Base-by-base conservation (phyloP, 2,113 vertebrate genomes). In the Dipodomys spectabilis region DNA sequence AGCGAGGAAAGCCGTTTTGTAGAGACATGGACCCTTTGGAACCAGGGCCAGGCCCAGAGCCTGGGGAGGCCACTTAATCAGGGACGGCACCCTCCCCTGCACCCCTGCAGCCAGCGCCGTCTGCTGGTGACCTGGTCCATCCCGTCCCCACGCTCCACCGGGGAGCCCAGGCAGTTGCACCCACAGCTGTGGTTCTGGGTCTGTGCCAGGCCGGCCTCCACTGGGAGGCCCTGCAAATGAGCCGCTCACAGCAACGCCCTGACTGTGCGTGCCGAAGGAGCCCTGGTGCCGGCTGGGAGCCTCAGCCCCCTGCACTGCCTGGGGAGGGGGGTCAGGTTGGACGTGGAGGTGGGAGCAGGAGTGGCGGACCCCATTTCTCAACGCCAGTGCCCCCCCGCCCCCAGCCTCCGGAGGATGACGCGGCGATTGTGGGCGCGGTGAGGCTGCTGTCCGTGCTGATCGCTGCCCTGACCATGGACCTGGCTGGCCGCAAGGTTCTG, bases 391-490 rank as follows among this genome's bases (percentile, higher is more conserved):
- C 68, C 0, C 19, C 39, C 35, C 65, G 53, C 64, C 91, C 32
- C 4, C 87, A 98, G 98, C 88, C 96, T 68, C 96, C 97, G 0
- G 49, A 98, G 89, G 98, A 98, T 0, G 99, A 99, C 0, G 99
- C 99, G 0, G 98, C 98, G 44, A 95, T 99, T 0, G 99, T 99
- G 2, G 99, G 99, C 0, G 96, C 93, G 0, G 98, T 99, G 4
- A 98, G 99, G 32, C 98, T 99, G 72, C 6, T 98, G 0, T 99
- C 99, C 0, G 99, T 99, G 71, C 93, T 69, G 0, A 93, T 98
- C 0, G 99, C 99, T 0, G 99, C 99, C 0, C 65, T 95, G 96
- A 98, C 99, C 0, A 99, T 99, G 99, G 99, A 99, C 95, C 99
- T 97, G 97, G 99, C 98, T 0, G 99, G 99, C 60, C 98, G 99